Base-by-base conservation (phyloP, 2,797 vertebrate genomes). In the Choloepus didactylus region DNA sequence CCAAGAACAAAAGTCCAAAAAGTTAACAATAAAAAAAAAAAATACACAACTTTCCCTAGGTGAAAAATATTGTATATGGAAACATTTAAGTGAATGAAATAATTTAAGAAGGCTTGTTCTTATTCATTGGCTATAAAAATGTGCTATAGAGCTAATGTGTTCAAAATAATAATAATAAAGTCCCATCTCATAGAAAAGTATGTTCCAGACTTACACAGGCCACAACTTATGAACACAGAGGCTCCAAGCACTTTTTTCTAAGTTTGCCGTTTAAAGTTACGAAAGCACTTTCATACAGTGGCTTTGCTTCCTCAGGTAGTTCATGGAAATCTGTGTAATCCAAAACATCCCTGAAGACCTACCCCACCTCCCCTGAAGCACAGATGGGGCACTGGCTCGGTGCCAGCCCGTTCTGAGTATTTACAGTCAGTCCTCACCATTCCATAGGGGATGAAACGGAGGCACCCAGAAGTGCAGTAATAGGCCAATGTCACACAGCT, bases 71-170 rank as follows among this genome's bases (percentile, higher is more conserved):
- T 46, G 25, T 59, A 54, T 18, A 5, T 79, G 49, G 51, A 83
- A 92, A 93, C 59, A 89, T 72, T n/a, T 59, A 64, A 85, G 73
- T 89, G 64, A 79, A 86, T 73, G n/a, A 69, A 92, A 89, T 75
- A 56, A 90, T 72, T 92, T 85, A 80, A 86, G 72, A 93, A 86
- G 51, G 9, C 12, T 87, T 84, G 5, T 80, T 93, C 89, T 94
- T 81, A 49, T 16, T 66, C 38, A n/a, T 70, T 89, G 67, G 59
- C 79, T 79, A 38, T 41, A 75, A 62, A 92, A 92, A 62, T 72
- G 95, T 35, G 27, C 85, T 76, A 6, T 29, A 76, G 54, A 96
- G 59, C 60, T 77, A n/a, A 90, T 75, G 75, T 94, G 69, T 35
- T 90, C 16, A 64, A 81, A 87, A 82, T 87, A 91, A 49, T 49